phyloP scores from a whole-genome alignment of 2,113 vertebrate species.

The Tenebrosternarchus preto region DNA sequence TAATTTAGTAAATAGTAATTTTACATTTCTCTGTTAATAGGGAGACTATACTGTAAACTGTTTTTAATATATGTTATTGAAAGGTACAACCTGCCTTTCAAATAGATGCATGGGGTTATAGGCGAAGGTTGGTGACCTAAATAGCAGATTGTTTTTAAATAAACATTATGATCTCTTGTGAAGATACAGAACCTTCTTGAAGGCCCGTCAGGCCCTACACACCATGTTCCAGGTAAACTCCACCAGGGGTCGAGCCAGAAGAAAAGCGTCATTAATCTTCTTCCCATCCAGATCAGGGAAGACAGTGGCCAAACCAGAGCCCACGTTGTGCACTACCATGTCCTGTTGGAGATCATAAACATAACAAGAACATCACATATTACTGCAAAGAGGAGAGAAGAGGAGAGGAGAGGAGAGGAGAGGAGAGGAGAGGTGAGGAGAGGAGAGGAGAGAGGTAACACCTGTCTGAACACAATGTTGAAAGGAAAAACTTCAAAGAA shows the following conservation, averaged over 20 bases:
- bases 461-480: slow-evolving; percentile 79
- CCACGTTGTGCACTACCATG: slow-evolving; percentile 78
- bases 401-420: not conserved
- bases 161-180: too few species aligned
- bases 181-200: too few species aligned
- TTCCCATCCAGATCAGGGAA: slow-evolving; percentile 77
- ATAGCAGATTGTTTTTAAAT: too few species aligned
- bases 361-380: too few species aligned
- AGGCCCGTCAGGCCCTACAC: not conserved
- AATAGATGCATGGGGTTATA: too few species aligned
- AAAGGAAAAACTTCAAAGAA: slow-evolving; percentile 80
- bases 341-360: slow-evolving; percentile 59
- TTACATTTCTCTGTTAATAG: too few species aligned
- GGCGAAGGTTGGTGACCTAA: too few species aligned
- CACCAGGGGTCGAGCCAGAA: slow-evolving; percentile 75
- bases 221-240: slow-evolving; percentile 80
- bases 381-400: not conserved
- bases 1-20: too few species aligned
- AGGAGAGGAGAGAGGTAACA: slow-evolving; percentile 21
- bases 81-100: too few species aligned
- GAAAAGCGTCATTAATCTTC: slow-evolving; percentile 74
- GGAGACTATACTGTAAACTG: too few species aligned
- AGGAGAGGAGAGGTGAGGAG: not conserved
- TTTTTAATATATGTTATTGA: too few species aligned
- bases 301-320: slow-evolving; percentile 72